These are phyloP conservation scores for Phrynocephalus forsythii DNA, from an alignment of 2,797 vertebrate species.

Conservation along the genomic window DNA sequence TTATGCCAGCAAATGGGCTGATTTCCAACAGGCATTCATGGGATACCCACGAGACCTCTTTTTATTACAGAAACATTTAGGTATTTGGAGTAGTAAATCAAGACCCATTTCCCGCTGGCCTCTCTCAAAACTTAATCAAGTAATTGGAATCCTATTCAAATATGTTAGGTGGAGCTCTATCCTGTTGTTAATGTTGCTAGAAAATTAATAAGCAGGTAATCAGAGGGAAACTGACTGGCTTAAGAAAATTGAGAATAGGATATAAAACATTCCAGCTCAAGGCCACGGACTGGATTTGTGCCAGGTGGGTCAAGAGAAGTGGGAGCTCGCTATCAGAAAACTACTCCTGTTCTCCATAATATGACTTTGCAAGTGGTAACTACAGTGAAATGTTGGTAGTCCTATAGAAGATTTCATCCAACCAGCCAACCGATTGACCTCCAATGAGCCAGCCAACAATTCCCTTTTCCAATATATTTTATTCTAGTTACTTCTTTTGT, in stretches of 20 bases:
- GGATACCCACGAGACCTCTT: constrained; percentile 29
- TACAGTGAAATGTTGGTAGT: not conserved
- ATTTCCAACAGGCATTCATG: constrained; percentile 25
- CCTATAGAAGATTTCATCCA: not conserved
- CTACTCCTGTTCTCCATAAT: not conserved
- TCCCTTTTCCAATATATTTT: not conserved
- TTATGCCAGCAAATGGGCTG: not conserved
- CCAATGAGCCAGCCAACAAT: not conserved
- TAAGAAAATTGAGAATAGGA: constrained; percentile 11
- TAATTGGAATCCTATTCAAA: constrained; percentile 67
- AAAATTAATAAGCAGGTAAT: constrained; percentile 39
- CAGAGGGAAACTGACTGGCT: not conserved
- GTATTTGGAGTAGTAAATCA: constrained; percentile 55
- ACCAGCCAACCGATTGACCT: too few relatives aligned
- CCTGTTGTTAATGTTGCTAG: constrained; percentile 75
- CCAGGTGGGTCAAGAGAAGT: constrained; percentile 13
- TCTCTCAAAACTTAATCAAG: constrained; percentile 63
- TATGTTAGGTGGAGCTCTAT: constrained; percentile 62
- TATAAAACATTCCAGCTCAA: constrained; percentile 40
- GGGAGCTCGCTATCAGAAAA: not conserved
- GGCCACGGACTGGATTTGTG: constrained; percentile 15
- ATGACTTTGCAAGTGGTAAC: not conserved
- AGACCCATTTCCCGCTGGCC: constrained; percentile 30
- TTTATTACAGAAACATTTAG: constrained; percentile 17
- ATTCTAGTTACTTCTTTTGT: not conserved